phyloP scores from a whole-genome alignment of 2,888 invertebrate genomes.

The Ctena decussata region DNA sequence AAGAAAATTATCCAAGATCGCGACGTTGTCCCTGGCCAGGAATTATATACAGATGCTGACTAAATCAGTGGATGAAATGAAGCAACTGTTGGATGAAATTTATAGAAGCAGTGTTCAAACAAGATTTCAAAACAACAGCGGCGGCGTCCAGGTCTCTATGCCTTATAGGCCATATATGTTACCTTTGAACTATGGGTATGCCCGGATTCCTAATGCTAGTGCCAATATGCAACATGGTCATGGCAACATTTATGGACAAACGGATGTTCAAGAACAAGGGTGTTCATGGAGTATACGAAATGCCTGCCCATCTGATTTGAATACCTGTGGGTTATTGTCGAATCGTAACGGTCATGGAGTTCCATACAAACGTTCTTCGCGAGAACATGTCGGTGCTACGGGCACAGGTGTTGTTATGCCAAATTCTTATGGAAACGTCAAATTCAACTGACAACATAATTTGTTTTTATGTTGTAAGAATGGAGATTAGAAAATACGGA shows the following conservation, averaged over 20 bases:
- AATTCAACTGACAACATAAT: no score
- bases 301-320: not conserved
- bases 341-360: not conserved
- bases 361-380: not conserved
- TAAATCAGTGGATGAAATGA: constrained; percentile 78
- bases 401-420: not conserved
- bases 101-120: constrained; percentile 54
- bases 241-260: no score
- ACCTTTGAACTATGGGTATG: not conserved
- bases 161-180: not conserved
- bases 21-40: constrained; percentile 77
- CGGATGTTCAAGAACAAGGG: not conserved
- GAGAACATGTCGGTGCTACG: not conserved
- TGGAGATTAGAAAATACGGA: no score
- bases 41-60: constrained; percentile 80
- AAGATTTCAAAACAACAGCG: not conserved
- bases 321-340: not conserved
- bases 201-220: not conserved
- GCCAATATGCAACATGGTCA: not conserved
- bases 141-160: not conserved
- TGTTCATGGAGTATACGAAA: not conserved
- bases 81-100: constrained; percentile 72
- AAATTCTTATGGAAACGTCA: not conserved
- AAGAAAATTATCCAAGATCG: constrained; percentile 81
- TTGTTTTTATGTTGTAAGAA: no score